These are phyloP conservation scores for Melanerpes aurifrons DNA, from an alignment of 2,113 vertebrate species.

Conservation along the genomic window DNA sequence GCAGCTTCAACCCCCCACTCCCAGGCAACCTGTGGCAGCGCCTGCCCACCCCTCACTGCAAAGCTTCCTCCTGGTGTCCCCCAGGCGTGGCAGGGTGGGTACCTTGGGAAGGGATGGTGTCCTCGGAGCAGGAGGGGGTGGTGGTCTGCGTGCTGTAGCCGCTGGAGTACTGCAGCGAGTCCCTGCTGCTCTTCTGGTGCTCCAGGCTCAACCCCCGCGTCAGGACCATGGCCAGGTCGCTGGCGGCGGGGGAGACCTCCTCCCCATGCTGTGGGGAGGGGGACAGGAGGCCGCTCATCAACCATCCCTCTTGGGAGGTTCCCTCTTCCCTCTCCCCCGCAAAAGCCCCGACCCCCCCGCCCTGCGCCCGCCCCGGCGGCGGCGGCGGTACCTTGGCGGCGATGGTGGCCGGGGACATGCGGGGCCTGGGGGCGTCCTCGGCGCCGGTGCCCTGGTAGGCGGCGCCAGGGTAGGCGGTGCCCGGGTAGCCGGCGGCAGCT, in stretches of 20 bases:
- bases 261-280: slow-evolving; percentile 84
- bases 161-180: slow-evolving; percentile 94
- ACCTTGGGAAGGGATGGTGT: slow-evolving; percentile 98
- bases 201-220: slow-evolving; percentile 92
- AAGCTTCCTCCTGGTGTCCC: not conserved
- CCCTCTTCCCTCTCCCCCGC: too few relatives aligned
- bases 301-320: not conserved
- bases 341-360: not conserved
- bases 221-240: slow-evolving; percentile 94
- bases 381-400: slow-evolving; percentile 83
- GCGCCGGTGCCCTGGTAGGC: slow-evolving; percentile 44
- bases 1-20: too few relatives aligned
- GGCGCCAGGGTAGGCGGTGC: slow-evolving; percentile 57
- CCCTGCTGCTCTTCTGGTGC: slow-evolving; percentile 95
- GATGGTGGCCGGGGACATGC: slow-evolving; percentile 86
- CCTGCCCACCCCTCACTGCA: too few relatives aligned
- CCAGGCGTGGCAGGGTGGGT: not conserved
- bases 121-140: slow-evolving; percentile 95
- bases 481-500: slow-evolving; percentile 43
- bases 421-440: slow-evolving; percentile 81
- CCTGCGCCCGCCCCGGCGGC: accelerated
- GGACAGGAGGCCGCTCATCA: not conserved
- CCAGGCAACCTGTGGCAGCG: too few relatives aligned
- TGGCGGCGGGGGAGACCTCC: slow-evolving; percentile 92
- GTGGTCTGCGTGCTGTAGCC: slow-evolving; percentile 98